Base-by-base conservation (phyloP, 2,797 vertebrate genomes). In the Gallirallus australis region DNA sequence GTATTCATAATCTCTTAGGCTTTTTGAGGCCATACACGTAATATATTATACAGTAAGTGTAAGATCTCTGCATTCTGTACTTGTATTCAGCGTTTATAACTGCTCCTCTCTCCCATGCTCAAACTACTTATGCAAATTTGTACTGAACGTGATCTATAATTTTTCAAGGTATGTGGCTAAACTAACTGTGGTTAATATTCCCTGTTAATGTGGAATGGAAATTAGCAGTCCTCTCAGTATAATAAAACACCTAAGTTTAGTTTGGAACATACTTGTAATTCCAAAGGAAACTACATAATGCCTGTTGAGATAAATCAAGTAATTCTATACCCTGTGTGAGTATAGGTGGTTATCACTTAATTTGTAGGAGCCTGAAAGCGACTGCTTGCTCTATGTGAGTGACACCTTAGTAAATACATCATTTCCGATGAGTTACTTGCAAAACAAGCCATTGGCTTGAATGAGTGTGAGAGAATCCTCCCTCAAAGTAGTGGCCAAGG, bases 1-100 rank as follows among this genome's bases (percentile, higher is more conserved):
- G 88, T 84, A 80, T 94, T 93, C 83, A 19, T 93, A 89, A 94
- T 96, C 94, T 97, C 92, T 45, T 64, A 95, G 96, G 96, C 75
- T 97, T 95, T 97, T 93, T 95, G 86, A 96, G 95, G 95, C 94
- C 92, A 23, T 90, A 42, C 90, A 77, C 54, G 7, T 96, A 93
- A 88, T 50, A 19, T 77, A 37, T 85, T 94, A 64, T 47, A 65
- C 93, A 85, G 93, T 68, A 84, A 93, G 69, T 75, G 65, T 70
- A 90, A 86, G 80, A 90, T 75, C 78, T 89, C 93, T 2, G 37
- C 66, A 30, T 96, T 95, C 39, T 5, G 31, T 64, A 37, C 94
- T 94, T 84, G 54, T 31, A 15, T 70, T 94, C 56, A 11, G 83
- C 54, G 82, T 84, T 96, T 84, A 92, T 81, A 61, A 4, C 82